phyloP scores from a whole-genome alignment of 2,797 vertebrate species.

The Enteromius thamalakanensis region DNA sequence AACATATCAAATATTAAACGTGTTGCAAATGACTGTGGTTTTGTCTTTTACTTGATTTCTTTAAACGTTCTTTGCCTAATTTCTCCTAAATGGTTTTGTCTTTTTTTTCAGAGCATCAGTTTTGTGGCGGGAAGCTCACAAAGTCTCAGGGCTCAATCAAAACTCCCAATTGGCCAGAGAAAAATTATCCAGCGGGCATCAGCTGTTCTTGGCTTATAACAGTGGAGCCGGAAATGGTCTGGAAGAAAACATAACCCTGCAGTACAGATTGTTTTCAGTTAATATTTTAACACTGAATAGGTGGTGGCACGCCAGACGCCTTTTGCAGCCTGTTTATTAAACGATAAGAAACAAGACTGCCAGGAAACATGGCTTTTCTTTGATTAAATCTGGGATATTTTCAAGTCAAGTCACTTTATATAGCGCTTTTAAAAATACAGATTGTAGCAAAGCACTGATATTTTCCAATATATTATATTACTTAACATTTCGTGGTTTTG shows the following conservation, averaged over 20 bases:
- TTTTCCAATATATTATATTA: too few relatives aligned
- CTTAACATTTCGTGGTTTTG: neutral
- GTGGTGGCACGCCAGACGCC: neutral
- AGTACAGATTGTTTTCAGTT: neutral
- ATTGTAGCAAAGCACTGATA: too few relatives aligned
- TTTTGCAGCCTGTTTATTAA: slow-evolving; percentile 8
- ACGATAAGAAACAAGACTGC: slow-evolving; percentile 6
- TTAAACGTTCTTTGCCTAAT: neutral
- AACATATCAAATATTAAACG: neutral
- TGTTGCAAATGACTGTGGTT: neutral
- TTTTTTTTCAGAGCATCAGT: slow-evolving; percentile 76
- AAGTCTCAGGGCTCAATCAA: slow-evolving; percentile 87
- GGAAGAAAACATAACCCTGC: slow-evolving; percentile 7
- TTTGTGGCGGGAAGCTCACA: slow-evolving; percentile 87
- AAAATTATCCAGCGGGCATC: slow-evolving; percentile 86
- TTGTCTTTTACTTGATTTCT: neutral
- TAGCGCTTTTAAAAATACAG: too few relatives aligned
- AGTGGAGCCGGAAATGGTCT: slow-evolving; percentile 83
- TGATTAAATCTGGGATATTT: neutral
- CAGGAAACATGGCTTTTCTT: neutral
- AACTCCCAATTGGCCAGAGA: slow-evolving; percentile 91
- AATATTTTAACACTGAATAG: neutral
- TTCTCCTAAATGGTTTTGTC: neutral
- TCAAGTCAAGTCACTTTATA: neutral
- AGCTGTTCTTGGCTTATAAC: slow-evolving; percentile 93